Evolutionary conservation across 1,140 invertebrate genomes (phyloP).

Genomic region (Proctacanthus coquilletti): DNA sequence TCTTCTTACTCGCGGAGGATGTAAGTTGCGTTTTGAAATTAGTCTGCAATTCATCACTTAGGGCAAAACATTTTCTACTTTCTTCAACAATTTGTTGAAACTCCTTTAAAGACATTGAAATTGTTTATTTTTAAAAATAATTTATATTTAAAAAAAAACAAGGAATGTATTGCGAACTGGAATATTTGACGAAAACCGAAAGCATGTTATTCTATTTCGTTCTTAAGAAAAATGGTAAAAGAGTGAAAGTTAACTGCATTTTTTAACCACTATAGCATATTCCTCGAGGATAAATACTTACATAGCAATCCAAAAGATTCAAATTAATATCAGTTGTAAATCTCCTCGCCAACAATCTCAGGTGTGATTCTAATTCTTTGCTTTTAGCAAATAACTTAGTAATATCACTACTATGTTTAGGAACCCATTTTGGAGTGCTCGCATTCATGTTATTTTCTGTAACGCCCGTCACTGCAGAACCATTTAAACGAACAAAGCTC

Average conservation of each 20-base stretch:
- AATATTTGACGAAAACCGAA: not conserved
- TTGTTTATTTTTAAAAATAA: not conserved
- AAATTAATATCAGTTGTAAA: slow-evolving; percentile 7
- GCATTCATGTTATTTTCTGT: slow-evolving; percentile 1
- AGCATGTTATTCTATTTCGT: not conserved
- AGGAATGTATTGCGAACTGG: not conserved
- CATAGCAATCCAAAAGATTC: slow-evolving; percentile 5
- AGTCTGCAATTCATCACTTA: not conserved
- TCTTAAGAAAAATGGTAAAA: not conserved
- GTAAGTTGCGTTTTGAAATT: not conserved
- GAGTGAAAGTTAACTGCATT: not conserved
- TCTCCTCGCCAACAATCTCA: slow-evolving; percentile 4
- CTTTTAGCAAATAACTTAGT: slow-evolving; percentile 4
- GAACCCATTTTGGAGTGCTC: slow-evolving; percentile 6
- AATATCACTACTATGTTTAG: slow-evolving; percentile 5
- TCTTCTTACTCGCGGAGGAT: slow-evolving; percentile 15
- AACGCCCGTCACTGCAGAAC: too few species aligned
- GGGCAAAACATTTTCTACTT: not conserved
- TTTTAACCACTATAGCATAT: not conserved
- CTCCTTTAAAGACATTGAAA: not conserved
- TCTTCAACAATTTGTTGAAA: not conserved
- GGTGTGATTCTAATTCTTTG: slow-evolving; percentile 1
- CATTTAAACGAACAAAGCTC: too few species aligned
- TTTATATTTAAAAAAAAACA: not conserved
- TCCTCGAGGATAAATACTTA: slow-evolving; percentile 1